Conservation (phyloP, 2,888 invertebrate genomes). For the Proisotoma minuta region DNA sequence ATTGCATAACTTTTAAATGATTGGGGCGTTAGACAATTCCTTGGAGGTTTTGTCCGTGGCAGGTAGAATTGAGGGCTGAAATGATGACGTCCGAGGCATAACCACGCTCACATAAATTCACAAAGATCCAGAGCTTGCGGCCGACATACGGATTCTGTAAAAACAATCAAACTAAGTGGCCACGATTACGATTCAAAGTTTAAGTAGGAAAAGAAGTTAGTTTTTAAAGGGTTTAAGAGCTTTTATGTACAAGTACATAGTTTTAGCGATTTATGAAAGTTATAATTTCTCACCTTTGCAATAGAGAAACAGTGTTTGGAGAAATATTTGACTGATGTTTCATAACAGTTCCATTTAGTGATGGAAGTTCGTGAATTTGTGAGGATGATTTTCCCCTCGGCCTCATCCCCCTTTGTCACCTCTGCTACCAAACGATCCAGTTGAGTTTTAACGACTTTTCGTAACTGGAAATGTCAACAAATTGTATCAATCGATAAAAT, state of each 20-base stretch:
- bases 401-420: conserved; percentile 47
- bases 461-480: conserved; percentile 47
- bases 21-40: conserved; percentile 42
- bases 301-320: conserved; percentile 51
- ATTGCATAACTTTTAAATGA: no score
- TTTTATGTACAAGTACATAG: conserved; percentile 2
- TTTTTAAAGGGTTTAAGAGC: not conserved
- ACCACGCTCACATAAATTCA: conserved; percentile 53
- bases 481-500: not conserved
- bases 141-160: conserved; percentile 52
- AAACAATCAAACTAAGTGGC: no score
- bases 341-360: conserved; percentile 51
- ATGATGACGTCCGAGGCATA: conserved; percentile 41
- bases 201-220: not conserved
- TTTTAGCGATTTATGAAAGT: conserved; percentile 2
- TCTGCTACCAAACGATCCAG: conserved; percentile 49
- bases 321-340: conserved; percentile 49
- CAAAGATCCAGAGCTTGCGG: conserved; percentile 52
- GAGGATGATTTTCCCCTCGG: conserved; percentile 21
- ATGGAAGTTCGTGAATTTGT: conserved; percentile 45
- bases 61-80: conserved; percentile 47
- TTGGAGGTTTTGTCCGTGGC: conserved; percentile 42
- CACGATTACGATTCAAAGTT: no score
- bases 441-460: conserved; percentile 49
- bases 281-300: conserved; percentile 49